A percentile compares a stretch with the other conserved stretches of the same genome.
Conservation (phyloP, 1,140 invertebrate species). For the Drosophila asahinai region DNA sequence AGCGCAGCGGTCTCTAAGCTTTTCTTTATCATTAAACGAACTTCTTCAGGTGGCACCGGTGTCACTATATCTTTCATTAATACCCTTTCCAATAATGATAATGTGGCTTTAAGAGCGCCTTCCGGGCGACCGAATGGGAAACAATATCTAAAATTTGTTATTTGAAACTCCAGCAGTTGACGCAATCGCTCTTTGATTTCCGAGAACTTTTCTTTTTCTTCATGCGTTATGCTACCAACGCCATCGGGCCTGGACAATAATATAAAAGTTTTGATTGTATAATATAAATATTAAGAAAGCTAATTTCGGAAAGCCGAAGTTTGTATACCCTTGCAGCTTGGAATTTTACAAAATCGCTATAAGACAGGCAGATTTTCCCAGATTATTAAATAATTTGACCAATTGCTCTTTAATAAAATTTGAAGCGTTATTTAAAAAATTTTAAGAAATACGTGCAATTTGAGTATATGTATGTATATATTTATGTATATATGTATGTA, state of each 20-base stretch:
- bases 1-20: slow-evolving; percentile 99
- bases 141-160: slow-evolving; percentile 99
- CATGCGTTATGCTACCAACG: slow-evolving; percentile 98
- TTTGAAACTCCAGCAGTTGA: slow-evolving; percentile 98
- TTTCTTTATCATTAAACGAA: slow-evolving; percentile 97
- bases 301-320: too few relatives aligned
- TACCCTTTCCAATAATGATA: slow-evolving; percentile 98
- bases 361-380: too few relatives aligned
- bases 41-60: slow-evolving; percentile 98
- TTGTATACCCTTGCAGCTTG: too few relatives aligned
- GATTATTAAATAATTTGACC: too few relatives aligned
- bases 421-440: too few relatives aligned
- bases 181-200: slow-evolving; percentile 98
- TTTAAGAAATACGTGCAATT: too few relatives aligned
- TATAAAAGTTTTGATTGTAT: slow-evolving; percentile 36
- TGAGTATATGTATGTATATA: too few relatives aligned
- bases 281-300: not conserved
- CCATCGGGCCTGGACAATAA: slow-evolving; percentile 93
- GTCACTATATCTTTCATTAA: slow-evolving; percentile 99
- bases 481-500: too few relatives aligned
- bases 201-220: slow-evolving; percentile 99
- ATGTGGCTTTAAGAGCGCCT: slow-evolving; percentile 97
- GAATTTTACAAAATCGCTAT: too few relatives aligned
- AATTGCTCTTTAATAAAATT: too few relatives aligned
- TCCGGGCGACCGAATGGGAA: slow-evolving; percentile 99